These are phyloP conservation scores for Allobates femoralis DNA, from an alignment of 2,797 vertebrate species.

Conservation along the genomic window DNA sequence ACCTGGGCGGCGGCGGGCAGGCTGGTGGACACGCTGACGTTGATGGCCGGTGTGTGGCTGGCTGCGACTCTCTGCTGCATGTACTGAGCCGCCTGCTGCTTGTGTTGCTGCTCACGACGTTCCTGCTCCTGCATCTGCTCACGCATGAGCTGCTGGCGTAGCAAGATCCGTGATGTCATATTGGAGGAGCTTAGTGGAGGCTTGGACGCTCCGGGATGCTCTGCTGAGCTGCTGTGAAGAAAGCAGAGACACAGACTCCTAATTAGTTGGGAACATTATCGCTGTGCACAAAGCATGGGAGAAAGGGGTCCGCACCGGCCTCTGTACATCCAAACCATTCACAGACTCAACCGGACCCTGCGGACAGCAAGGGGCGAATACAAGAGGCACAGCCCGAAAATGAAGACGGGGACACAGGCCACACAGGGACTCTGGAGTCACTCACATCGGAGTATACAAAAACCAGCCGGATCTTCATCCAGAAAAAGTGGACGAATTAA, in stretches of 20 bases:
- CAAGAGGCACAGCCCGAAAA: not conserved
- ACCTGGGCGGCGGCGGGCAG: conserved; percentile 82
- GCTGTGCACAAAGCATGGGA: conserved; percentile 24
- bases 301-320: not conserved
- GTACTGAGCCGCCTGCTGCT: conserved; percentile 88
- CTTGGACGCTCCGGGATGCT: conserved; percentile 85
- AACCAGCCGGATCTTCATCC: too few species aligned
- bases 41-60: conserved; percentile 84
- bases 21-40: conserved; percentile 79
- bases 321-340: conserved; percentile 1
- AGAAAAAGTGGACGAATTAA: too few species aligned
- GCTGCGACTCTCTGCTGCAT: conserved; percentile 83
- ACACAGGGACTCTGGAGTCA: too few species aligned
- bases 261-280: conserved; percentile 51
- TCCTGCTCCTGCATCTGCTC: conserved; percentile 84
- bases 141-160: conserved; percentile 82
- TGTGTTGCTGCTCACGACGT: conserved; percentile 87
- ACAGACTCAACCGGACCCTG: not conserved
- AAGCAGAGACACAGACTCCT: conserved; percentile 64
- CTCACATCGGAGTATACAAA: too few species aligned
- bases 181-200: conserved; percentile 79
- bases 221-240: conserved; percentile 79
- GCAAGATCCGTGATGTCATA: conserved; percentile 83
- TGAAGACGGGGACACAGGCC: not conserved
- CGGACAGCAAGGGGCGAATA: not conserved